Evolutionary conservation across 2,888 invertebrate genomes (phyloP).

Genomic region (Protodeltote pygarga): DNA sequence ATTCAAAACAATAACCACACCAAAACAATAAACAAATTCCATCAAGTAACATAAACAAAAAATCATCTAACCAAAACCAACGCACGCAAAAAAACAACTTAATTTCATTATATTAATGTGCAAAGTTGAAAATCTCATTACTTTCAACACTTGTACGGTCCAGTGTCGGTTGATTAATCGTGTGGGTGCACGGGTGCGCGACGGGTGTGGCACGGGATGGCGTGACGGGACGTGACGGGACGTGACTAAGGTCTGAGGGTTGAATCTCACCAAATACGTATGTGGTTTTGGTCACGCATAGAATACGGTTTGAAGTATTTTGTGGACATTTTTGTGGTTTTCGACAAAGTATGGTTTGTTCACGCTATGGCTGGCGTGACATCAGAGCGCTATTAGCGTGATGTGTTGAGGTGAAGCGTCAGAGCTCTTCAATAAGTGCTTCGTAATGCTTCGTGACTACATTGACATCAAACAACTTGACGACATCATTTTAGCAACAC

Average conservation of each 20-base stretch:
- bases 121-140: constrained; percentile 43
- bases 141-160: constrained; percentile 34
- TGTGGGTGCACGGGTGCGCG: constrained; percentile 1
- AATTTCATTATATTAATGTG: constrained; percentile 34
- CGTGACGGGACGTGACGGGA: constrained; percentile 3
- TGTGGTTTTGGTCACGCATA: constrained; percentile 15
- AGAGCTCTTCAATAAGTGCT: too few species aligned
- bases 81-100: not conserved
- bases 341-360: not conserved
- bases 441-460: too few species aligned
- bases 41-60: too few species aligned
- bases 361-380: too few species aligned
- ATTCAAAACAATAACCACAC: too few species aligned
- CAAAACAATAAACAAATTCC: too few species aligned
- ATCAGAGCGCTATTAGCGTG: too few species aligned
- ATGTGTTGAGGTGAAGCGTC: too few species aligned
- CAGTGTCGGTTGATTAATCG: too few species aligned
- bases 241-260: constrained; percentile 24
- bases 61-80: not conserved
- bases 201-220: not conserved
- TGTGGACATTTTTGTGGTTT: not conserved
- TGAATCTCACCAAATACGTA: constrained; percentile 3
- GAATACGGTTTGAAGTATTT: constrained; percentile 14
- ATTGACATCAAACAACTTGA: too few species aligned
- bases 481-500: too few species aligned